Evolutionary conservation across 1,140 invertebrate species (phyloP).

Genomic region (Brachionus paranguensis): DNA sequence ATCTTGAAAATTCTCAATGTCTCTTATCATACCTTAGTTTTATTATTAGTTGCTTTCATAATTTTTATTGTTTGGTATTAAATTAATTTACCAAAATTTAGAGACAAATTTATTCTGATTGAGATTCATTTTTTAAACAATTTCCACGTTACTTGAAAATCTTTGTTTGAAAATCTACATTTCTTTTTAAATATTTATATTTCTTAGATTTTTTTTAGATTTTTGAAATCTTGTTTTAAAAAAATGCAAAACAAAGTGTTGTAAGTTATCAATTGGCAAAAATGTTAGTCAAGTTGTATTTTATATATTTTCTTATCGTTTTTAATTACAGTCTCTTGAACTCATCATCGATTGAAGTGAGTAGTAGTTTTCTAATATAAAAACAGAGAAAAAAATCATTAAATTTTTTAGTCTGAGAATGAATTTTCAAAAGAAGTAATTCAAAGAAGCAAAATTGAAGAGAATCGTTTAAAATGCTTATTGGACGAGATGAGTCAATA

Average conservation of each 20-base stretch:
- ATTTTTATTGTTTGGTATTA: not conserved
- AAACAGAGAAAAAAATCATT: not conserved
- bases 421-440: not conserved
- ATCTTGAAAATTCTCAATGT: not conserved
- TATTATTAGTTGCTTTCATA: not conserved
- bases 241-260: not conserved
- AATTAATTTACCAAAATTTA: not conserved
- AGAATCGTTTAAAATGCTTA: not conserved
- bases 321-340: not conserved
- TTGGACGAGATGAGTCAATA: not conserved
- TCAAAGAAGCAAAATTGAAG: not conserved
- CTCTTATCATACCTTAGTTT: not conserved
- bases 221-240: not conserved
- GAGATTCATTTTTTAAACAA: not conserved
- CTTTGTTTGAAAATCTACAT: not conserved
- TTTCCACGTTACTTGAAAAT: not conserved
- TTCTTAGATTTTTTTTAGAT: not conserved
- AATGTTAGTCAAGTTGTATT: not conserved
- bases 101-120: conserved; percentile 18
- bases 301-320: not conserved
- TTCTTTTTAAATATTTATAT: not conserved
- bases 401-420: not conserved
- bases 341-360: not conserved
- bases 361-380: not conserved
- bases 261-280: not conserved